Evolutionary conservation across 2,797 vertebrate species (phyloP), one percentile per base, ranked within the genome.

Genomic region (Microctenopoma stevenorrisi): DNA sequence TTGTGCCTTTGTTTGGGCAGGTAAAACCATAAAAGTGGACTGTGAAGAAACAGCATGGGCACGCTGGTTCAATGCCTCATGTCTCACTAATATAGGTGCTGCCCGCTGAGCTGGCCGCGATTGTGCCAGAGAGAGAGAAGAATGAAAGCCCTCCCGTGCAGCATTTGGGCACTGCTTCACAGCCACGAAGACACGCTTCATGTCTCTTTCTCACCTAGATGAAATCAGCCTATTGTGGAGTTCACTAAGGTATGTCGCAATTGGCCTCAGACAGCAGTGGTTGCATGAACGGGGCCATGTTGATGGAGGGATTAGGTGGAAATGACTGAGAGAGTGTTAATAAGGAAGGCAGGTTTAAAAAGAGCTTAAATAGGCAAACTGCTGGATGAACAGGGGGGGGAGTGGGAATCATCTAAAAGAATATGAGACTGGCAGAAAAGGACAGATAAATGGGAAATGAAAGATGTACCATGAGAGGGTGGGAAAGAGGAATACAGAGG

Each of bases 31-130:
- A 78, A 87, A 52, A 77, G 58, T 6, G 6, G 64, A 68, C 73
- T 77, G 68, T 18, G 66, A 81, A 78, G 77, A 68, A 87, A 77
- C 86, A 88, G 82, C 85, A 79, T 79, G 88, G 68, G 77, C 4
- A 1, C 61, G 42, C 44, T 10, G 37, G 59, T 71, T 82, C 79
- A 68, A 59, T 83, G 79, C 74, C 72, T 83, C 81, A 72, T 66
- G 82, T 84, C 87, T 76, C 42, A 46, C 78, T 79, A 87, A 86
- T 83, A 74, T 49, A 68, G 69, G 68, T 61, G 65, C 66, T 4
- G 44, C 85, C 83, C 76, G 30, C 72, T 50, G 82, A 73, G 81
- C 38, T 47, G 42, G 28, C 73, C 74, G 65, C 89, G 86, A 90
- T 85, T 88, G 86, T 79, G 67, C 80, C 71, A 65, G 18, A 15